Percentiles rank a stretch among this genome's conserved stretches.
Evolutionary conservation across 2,888 invertebrate species (phyloP).

Genomic region (Epirrita christyi): DNA sequence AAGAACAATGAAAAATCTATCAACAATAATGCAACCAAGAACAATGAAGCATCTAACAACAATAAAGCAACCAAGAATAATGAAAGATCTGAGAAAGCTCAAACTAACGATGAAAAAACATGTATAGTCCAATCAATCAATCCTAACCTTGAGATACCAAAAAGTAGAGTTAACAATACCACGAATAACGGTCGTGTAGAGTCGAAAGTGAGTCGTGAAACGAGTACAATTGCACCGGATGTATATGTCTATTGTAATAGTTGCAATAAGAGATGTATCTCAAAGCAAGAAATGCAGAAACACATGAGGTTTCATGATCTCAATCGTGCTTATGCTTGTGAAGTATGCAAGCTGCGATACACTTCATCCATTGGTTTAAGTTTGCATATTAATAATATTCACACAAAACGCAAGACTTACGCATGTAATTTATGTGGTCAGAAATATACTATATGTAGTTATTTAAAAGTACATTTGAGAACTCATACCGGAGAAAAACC

Average conservation of each 20-base stretch:
- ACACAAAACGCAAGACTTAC: conserved; percentile 3
- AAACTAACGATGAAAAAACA: too few relatives aligned
- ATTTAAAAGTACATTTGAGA: neutral
- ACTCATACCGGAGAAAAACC: conserved; percentile 2
- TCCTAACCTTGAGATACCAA: too few relatives aligned
- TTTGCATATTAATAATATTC: neutral
- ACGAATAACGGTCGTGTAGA: too few relatives aligned
- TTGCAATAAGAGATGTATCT: conserved; percentile 19
- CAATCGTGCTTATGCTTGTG: conserved; percentile 19
- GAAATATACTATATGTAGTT: neutral
- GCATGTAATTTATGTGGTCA: neutral
- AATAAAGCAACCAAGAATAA: neutral
- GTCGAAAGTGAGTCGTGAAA: neutral
- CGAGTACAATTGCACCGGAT: conserved; percentile 2
- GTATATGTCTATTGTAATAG: conserved; percentile 16
- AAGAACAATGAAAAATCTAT: too few relatives aligned
- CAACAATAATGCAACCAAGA: neutral
- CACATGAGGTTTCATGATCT: conserved; percentile 28
- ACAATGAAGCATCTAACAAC: neutral
- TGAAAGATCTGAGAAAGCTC: too few relatives aligned
- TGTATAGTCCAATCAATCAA: too few relatives aligned
- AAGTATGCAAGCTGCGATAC: conserved; percentile 21
- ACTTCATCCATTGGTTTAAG: neutral
- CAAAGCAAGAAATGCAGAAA: conserved; percentile 13
- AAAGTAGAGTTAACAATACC: too few relatives aligned